Percentiles rank a stretch among this genome's conserved stretches.
These are phyloP conservation scores for Conomelus anceps DNA, from an alignment of 2,888 invertebrate genomes.

Conservation along the genomic window DNA sequence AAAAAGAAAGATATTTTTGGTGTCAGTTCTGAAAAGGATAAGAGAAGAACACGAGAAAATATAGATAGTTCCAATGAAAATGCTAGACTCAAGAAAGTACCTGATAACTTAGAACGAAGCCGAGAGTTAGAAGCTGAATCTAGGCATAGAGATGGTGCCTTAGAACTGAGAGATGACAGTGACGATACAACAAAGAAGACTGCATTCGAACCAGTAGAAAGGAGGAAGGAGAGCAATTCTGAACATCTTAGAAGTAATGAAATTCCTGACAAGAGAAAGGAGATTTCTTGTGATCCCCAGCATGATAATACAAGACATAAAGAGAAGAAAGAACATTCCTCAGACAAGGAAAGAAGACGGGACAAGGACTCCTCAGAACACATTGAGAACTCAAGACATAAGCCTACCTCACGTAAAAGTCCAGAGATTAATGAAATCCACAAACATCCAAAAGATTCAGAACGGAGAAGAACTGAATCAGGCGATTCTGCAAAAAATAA, in stretches of 20 bases:
- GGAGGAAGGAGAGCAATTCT: slow-evolving; percentile 37
- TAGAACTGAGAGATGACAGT: slow-evolving; percentile 41
- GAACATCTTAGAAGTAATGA: slow-evolving; percentile 23
- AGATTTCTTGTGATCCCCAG: slow-evolving; percentile 40
- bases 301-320: slow-evolving; percentile 36
- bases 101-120: slow-evolving; percentile 31
- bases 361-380: slow-evolving; percentile 28
- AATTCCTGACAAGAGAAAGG: slow-evolving; percentile 40
- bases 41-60: slow-evolving; percentile 36
- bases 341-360: slow-evolving; percentile 29
- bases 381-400: slow-evolving; percentile 23
- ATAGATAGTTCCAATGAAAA: slow-evolving; percentile 30
- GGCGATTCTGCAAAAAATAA: slow-evolving; percentile 19
- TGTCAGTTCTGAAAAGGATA: slow-evolving; percentile 35
- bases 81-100: slow-evolving; percentile 37
- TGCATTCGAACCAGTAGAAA: slow-evolving; percentile 38
- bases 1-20: slow-evolving; percentile 33
- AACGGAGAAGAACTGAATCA: slow-evolving; percentile 17
- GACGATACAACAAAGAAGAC: slow-evolving; percentile 40
- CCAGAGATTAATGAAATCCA: slow-evolving; percentile 29
- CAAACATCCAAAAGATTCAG: slow-evolving; percentile 27
- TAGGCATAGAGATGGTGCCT: slow-evolving; percentile 37
- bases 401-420: slow-evolving; percentile 30
- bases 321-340: slow-evolving; percentile 33
- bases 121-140: slow-evolving; percentile 31